Evolutionary conservation across 2,113 vertebrate species (phyloP), one percentile per base, ranked within the genome.

Genomic region (Nothoprocta perdicaria): DNA sequence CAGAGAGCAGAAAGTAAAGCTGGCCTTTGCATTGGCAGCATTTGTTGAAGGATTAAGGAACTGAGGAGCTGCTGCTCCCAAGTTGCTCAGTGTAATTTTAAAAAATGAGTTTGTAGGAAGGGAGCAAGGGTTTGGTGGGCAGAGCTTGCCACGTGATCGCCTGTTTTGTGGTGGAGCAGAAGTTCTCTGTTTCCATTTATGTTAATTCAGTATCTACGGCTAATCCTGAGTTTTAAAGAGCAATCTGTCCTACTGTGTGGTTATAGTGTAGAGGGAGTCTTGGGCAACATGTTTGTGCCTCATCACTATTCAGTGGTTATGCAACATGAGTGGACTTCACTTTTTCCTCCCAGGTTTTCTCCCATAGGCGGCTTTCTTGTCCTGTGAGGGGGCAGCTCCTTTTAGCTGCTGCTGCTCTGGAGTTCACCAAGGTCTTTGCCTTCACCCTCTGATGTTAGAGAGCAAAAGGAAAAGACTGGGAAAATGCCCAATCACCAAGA

Each of bases 371-470:
- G 27, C 31, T 60, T 65, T 35, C 12, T 57, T 62, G 18, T 16
- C 57, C 8, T 68, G 38, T 29, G 40, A 76, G 5, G 14, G 55
- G 15, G 10, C 33, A 80, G 8, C 38, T 94, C 17, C 12, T 76
- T 88, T 69, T 31, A 27, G 80, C 50, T 79, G 55, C 84, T 41
- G 35, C 40, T 80, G 55, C 18, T 50, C 40, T 92, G 61, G 62
- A 92, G 91, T 86, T 90, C 43, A 50, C 53, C 53, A 18, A 35
- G 73, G 35, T 52, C 31, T 60, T 94, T 73, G 68, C 81, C 87
- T 94, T 97, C 95, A 75, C 88, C 79, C 84, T 96, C 78, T 87
- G 55, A 72, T 94, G 91, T 95, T 93, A 80, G 21, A 80, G 67
- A 94, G 81, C 84, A 75, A 95, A 90, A 95, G 67, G 38, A 92